Evolutionary conservation across 1,140 invertebrate genomes (phyloP), one percentile per base, ranked within the genome.

Genomic region (Pseudoatta argentina): DNA sequence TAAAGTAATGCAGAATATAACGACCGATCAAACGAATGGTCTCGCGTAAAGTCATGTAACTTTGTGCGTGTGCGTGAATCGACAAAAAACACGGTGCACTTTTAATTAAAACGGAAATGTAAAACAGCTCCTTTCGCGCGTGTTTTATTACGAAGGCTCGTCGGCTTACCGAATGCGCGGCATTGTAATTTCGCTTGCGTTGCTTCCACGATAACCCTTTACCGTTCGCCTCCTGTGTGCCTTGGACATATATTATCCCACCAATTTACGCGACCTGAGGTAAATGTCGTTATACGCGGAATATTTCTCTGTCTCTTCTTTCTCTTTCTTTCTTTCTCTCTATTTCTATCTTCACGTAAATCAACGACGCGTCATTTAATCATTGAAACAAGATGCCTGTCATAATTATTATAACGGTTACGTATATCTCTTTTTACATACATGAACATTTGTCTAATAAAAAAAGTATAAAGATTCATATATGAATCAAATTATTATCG

Each of bases 81-180:
- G 79, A 30, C 67, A 48, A 72, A 82, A 72, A 71, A 39, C 48
- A 30, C 3, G 7, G 21, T 59, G 5, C 12, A 82, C 79, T 82
- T 82, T 82, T 82, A 82, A 82, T 82, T 82, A 82, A 82, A 82
- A 55, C 67, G 55, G 67, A 73, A 82, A 82, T 63, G 55, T 44
- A 12, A 73, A 73, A 73, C 67, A 57, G 39, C 18, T 82, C 24
- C 39, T 72, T 82, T 59, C 12, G 66, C 79, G 7, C 51, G 34
- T 18, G 24, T 82, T 82, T 82, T 82, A 59, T 73, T 73, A 73
- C 21, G 66, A 8, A 21, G 14, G 34, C 39, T 59, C 67, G 55
- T 71, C 21, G 59, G 30, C 59, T 82, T 82, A 71, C 79, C 79
- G 39, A 82, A 82, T 61, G 79, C 69, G 48, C 63, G n/a, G 27